These are phyloP conservation scores for Nanger granti DNA, from an alignment of 2,113 vertebrate species.

Conservation along the genomic window DNA sequence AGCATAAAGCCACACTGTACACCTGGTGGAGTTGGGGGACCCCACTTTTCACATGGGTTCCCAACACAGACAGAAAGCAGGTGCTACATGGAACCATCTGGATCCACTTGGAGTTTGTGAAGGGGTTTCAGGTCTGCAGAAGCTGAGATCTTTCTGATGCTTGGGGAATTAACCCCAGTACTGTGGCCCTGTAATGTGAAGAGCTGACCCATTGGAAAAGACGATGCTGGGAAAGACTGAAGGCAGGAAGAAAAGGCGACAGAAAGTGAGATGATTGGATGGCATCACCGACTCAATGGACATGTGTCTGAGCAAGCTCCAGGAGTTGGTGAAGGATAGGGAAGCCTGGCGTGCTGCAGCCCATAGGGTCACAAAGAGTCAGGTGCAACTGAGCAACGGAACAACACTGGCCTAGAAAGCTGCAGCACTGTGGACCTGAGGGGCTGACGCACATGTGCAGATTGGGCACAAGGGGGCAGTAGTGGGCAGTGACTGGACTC, in stretches of 20 bases:
- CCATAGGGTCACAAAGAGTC: not conserved
- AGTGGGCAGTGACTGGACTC: not conserved
- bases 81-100: not conserved
- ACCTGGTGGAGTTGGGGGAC: not conserved
- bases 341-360: not conserved
- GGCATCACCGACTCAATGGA: not conserved
- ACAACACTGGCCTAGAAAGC: not conserved
- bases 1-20: not conserved
- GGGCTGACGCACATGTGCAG: not conserved
- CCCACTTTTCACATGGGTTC: not conserved
- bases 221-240: not conserved
- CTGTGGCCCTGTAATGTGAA: not conserved
- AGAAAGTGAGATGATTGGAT: not conserved
- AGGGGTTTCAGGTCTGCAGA: no score
- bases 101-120: accelerated
- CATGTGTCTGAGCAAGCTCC: not conserved
- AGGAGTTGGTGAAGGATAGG: not conserved
- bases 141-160: not conserved
- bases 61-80: not conserved
- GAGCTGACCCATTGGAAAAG: not conserved
- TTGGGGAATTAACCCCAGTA: not conserved
- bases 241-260: not conserved
- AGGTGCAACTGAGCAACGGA: not conserved
- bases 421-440: accelerated
- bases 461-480: not conserved